A percentile compares a stretch with the other conserved stretches of the same genome.
Evolutionary conservation across 2,797 vertebrate genomes (phyloP).

Genomic region (Salmo trutta): DNA sequence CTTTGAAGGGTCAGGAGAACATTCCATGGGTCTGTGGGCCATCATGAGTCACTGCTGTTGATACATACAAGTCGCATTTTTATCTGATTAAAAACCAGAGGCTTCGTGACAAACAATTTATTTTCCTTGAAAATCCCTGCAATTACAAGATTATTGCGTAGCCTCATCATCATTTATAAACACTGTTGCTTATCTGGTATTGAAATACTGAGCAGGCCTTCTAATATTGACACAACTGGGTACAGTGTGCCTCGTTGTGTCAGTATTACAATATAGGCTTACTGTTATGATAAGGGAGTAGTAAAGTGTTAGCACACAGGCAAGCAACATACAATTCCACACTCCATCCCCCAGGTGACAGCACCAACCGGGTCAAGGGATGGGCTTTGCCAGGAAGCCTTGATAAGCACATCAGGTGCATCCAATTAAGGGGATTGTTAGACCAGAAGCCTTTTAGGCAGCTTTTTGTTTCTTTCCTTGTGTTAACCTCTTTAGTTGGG

Average conservation of each 20-base stretch:
- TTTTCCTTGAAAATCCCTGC: background rate
- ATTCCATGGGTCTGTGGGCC: background rate
- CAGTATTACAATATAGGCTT: background rate
- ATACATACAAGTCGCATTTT: slow-evolving; percentile 22
- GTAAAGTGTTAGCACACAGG: too few species aligned
- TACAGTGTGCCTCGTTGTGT: background rate
- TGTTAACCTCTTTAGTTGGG: too few species aligned
- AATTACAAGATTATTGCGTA: background rate
- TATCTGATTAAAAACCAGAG: slow-evolving; percentile 36
- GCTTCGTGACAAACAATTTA: slow-evolving; percentile 3
- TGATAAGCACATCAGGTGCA: too few species aligned
- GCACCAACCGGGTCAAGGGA: too few species aligned
- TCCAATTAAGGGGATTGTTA: too few species aligned
- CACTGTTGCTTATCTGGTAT: background rate
- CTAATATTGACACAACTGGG: background rate
- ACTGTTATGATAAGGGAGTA: background rate
- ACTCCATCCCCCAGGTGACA: too few species aligned
- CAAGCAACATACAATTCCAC: too few species aligned
- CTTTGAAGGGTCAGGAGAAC: slow-evolving; percentile 27
- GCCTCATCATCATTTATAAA: background rate
- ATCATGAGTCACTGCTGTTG: slow-evolving; percentile 34
- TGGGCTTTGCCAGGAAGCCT: too few species aligned
- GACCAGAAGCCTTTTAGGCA: too few species aligned
- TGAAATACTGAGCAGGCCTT: background rate
- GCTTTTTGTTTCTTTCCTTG: too few species aligned